Evolutionary conservation across 2,113 vertebrate species (phyloP), one percentile per base, ranked within the genome.

Genomic region (Setophaga coronata): DNA sequence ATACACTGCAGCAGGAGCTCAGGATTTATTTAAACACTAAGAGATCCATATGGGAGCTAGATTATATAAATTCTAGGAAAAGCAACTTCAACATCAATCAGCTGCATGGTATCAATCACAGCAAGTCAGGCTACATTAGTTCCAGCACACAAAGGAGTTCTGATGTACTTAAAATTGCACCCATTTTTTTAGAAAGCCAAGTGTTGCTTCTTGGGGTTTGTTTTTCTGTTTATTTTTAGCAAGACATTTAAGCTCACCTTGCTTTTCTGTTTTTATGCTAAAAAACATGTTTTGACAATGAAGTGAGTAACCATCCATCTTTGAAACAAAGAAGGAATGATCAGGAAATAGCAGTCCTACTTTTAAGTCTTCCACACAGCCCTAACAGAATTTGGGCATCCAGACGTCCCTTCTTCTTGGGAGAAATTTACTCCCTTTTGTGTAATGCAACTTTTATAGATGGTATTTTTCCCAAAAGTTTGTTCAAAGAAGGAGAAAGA

Each of bases 71-170:
- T 42, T 73, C 85, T 57, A 89, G 36, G 85, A 69, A 94, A 93
- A 76, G 25, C 25, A 72, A 72, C 57, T 94, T 92, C 58, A 82
- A 34, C 74, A 97, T 95, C 92, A 88, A 92, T 96, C 88, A 88
- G 73, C 43, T 90, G 57, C 61, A 82, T 48, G 40, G 62, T 70
- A 93, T 72, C 78, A 87, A 74, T 90, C 92, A 72, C 53, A 79
- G 80, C 43, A 81, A 86, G 76, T 82, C 89, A 94, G 73, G 84
- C 78, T 85, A 82, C 70, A 79, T 82, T 93, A 93, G 48, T 80
- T 93, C 31, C 61, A 87, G 70, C 53, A 82, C 53, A 90, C 78
- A 79, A 69, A 92, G 66, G 72, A 64, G 28, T 53, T 76, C 65
- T 64, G 43, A 23, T 34, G 14, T 48, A 82, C 61, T 79, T 87